A percentile compares a stretch with the other conserved stretches of the same genome.
These are phyloP conservation scores for Bucco capensis DNA, from an alignment of 2,113 vertebrate species.

Conservation along the genomic window DNA sequence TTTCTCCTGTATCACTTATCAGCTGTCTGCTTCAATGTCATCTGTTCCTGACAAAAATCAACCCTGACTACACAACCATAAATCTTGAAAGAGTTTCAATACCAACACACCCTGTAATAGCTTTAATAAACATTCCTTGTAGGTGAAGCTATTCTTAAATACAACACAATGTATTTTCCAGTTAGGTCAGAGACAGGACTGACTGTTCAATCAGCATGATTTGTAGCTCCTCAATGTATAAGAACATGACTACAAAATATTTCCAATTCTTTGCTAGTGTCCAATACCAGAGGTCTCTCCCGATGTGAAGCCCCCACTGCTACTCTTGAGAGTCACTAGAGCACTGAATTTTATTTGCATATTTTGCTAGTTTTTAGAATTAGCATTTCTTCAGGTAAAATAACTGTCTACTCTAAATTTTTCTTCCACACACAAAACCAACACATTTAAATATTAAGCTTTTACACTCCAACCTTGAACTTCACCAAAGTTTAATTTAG, in stretches of 20 bases:
- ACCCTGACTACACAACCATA: not conserved
- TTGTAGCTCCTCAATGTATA: not conserved
- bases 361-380: not conserved
- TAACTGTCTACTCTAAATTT: not conserved
- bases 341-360: not conserved
- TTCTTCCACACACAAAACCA: not conserved
- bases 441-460: not conserved
- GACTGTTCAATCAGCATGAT: not conserved
- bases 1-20: not conserved
- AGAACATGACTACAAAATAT: not conserved
- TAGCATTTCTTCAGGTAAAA: not conserved
- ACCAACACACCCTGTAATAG: not conserved
- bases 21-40: constrained; percentile 13
- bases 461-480: not conserved
- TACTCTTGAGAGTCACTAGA: not conserved
- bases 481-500: not conserved
- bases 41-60: constrained; percentile 11
- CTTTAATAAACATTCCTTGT: not conserved
- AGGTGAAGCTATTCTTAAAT: not conserved
- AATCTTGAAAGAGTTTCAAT: not conserved
- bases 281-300: not conserved
- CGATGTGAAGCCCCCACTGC: not conserved
- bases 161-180: not conserved
- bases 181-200: not conserved
- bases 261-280: not conserved